Evolutionary conservation across 2,797 vertebrate species (phyloP), one percentile per base, ranked within the genome.

Genomic region (Chromis chromis): DNA sequence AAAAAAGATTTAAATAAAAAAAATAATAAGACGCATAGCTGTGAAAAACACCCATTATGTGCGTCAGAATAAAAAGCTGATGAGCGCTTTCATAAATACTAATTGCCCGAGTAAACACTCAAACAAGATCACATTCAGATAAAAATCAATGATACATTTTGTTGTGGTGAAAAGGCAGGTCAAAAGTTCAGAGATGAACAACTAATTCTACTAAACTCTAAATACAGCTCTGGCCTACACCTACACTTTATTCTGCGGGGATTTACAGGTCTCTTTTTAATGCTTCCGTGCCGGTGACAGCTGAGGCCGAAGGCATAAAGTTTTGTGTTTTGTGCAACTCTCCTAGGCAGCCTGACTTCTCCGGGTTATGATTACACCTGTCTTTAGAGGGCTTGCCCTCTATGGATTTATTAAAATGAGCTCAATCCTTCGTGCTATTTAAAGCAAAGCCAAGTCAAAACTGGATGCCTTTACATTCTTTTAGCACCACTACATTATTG

Each of bases 381-480:
- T 44, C n/a, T 31, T 36, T 7, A 40, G 25, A 0, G 0, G 17
- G 22, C 13, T n/a, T 10, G 10, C 6, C 17, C 22, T 50, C 14
- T 4, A 70, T 19, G 4, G 24, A 66, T 58, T 48, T 21, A 39
- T 65, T 46, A 21, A 65, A 36, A 57, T 27, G 3, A 31, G 16
- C 36, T 61, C 10, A 36, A 13, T 55, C 42, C 2, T 12, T 33
- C 40, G 42, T 60, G 25, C 39, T 5, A 7, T 57, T 67, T 67
- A 10, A 63, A 63, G 67, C 13, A 73, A 36, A 57, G 59, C 13
- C 64, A 46, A 28, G 31, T 70, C 42, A 16, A 21, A 63, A 40
- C 27, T 33, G 31, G 13, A 17, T 50, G n/a, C 12, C n/a, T 24
- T 3, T 13, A 28, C 65, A 48, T 31, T 63, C 46, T 48, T 0